phyloP scores from a whole-genome alignment of 2,888 invertebrate genomes.

The Lepidocyrtoides sp. region DNA sequence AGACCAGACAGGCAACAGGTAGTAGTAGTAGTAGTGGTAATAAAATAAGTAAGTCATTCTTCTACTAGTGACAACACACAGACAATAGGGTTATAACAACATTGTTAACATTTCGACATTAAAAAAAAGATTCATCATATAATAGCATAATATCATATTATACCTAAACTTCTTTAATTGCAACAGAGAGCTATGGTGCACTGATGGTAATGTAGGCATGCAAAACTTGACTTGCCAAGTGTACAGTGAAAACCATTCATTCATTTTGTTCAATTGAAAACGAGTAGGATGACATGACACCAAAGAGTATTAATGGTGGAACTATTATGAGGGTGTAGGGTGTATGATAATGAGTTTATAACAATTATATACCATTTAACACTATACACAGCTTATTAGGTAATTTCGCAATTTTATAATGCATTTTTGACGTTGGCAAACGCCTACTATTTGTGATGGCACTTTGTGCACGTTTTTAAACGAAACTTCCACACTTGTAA shows the following conservation, averaged over 20 bases:
- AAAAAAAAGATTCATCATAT: conserved; percentile 22
- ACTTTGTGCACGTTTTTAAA: not conserved
- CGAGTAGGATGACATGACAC: conserved; percentile 14
- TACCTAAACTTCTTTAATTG: conserved; percentile 20
- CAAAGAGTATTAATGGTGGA: not conserved
- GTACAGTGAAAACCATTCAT: not conserved
- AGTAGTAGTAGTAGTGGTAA: not conserved
- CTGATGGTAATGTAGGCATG: not conserved
- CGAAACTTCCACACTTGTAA: not conserved
- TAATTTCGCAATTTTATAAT: conserved; percentile 24
- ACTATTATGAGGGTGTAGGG: not conserved
- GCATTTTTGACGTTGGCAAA: not conserved
- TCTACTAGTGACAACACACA: conserved; percentile 14
- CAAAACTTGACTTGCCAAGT: not conserved
- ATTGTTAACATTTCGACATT: conserved; percentile 55
- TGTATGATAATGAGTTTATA: not conserved
- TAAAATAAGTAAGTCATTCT: not conserved
- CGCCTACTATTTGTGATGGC: not conserved
- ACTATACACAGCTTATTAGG: not conserved
- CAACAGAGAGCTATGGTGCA: not conserved
- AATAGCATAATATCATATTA: not conserved
- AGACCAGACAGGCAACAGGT: not conserved
- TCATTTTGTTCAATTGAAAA: not conserved
- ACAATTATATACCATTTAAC: not conserved
- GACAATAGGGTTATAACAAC: conserved; percentile 43